Evolutionary conservation across 2,797 vertebrate genomes (phyloP).

Genomic region (Megaceryle alcyon): DNA sequence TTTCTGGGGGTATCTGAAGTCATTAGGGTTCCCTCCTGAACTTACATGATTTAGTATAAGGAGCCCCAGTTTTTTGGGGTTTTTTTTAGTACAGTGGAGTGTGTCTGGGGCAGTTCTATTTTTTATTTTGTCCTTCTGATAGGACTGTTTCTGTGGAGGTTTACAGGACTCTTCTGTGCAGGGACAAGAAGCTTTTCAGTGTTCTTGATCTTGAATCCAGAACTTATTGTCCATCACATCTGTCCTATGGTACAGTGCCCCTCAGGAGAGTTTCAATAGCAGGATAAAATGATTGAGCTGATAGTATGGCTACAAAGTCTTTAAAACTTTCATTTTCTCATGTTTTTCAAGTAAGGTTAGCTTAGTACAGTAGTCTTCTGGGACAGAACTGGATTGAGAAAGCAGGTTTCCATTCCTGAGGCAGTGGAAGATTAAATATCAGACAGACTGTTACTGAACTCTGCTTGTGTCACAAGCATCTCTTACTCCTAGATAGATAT

Average conservation of each 20-base stretch:
- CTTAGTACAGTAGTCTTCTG: background rate
- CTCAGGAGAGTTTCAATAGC: background rate
- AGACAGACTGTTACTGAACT: background rate
- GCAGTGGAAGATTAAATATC: slow-evolving; percentile 26
- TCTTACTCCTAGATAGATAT: background rate
- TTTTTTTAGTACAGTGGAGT: background rate
- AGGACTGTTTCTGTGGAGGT: background rate
- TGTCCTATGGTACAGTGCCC: background rate
- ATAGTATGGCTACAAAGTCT: background rate
- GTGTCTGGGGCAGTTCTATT: background rate
- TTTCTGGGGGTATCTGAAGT: background rate
- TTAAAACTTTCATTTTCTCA: background rate
- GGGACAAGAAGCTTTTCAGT: background rate
- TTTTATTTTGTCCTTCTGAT: background rate
- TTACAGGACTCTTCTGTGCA: background rate
- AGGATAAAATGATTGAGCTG: background rate
- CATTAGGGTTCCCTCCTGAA: background rate
- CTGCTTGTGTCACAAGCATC: background rate
- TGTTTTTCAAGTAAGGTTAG: background rate
- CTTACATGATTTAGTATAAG: background rate
- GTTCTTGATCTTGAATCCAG: slow-evolving; percentile 7
- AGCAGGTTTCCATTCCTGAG: background rate
- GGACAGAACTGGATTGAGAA: background rate
- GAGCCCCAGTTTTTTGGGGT: background rate
- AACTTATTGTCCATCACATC: background rate